A percentile compares a stretch with the other conserved stretches of the same genome.
Evolutionary conservation across 2,888 invertebrate genomes (phyloP).

Genomic region (Fissipunctia ypsillon): DNA sequence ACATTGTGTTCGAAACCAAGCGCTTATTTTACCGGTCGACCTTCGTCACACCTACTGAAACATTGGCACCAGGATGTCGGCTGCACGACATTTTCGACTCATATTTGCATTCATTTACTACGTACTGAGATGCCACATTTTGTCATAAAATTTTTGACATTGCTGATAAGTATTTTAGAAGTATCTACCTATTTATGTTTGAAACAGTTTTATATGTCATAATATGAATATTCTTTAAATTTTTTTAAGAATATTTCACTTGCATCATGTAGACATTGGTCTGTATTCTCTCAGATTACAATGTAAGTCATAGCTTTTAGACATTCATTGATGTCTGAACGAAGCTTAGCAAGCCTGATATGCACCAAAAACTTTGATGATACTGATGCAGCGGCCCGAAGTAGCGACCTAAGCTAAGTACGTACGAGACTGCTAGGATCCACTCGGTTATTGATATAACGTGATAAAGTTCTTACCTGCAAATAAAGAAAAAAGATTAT

Average conservation of each 20-base stretch:
- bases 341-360: too few relatives aligned
- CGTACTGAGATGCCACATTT: conserved; percentile 51
- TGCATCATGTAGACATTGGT: background rate
- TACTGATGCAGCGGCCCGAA: background rate
- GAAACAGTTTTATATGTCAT: background rate
- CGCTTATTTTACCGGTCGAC: conserved; percentile 74
- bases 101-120: conserved; percentile 74
- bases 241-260: too few relatives aligned
- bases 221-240: background rate
- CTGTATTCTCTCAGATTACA: background rate
- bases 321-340: background rate
- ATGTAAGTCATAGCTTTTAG: background rate
- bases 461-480: conserved; percentile 44
- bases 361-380: background rate
- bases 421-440: conserved; percentile 31
- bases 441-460: background rate
- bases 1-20: conserved; percentile 26
- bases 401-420: background rate
- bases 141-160: conserved; percentile 22
- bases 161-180: background rate
- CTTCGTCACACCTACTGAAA: conserved; percentile 85
- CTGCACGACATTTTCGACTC: conserved; percentile 80
- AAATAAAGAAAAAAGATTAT: conserved; percentile 29
- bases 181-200: background rate
- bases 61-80: conserved; percentile 82